phyloP scores from a whole-genome alignment of 1,140 invertebrate genomes.

The Ceratitis capitata region DNA sequence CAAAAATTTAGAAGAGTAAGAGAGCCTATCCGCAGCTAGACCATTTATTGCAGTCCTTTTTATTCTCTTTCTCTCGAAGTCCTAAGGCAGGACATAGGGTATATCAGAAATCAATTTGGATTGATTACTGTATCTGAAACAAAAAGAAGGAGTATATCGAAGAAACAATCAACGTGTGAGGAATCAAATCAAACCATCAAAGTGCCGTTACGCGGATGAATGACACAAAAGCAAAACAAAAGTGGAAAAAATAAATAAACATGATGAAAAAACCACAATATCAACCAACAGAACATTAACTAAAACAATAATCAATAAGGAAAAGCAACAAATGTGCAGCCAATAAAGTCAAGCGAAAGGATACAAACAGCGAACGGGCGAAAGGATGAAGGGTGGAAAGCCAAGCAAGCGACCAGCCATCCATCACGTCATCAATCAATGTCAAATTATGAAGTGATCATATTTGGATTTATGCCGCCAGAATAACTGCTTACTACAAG shows the following conservation, averaged over 20 bases:
- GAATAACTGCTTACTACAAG: slow-evolving; percentile 16
- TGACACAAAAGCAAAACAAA: not conserved
- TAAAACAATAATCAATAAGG: slow-evolving; percentile 20
- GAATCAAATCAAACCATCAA: slow-evolving; percentile 64
- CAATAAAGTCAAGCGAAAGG: not conserved
- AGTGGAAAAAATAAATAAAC: not conserved
- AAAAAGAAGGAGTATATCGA: slow-evolving; percentile 10
- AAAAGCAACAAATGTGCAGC: slow-evolving; percentile 24
- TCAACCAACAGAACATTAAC: slow-evolving; percentile 9
- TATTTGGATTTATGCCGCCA: slow-evolving; percentile 64
- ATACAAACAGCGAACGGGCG: not conserved
- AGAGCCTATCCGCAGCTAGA: too few relatives aligned
- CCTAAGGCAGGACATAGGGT: not conserved
- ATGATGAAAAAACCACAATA: not conserved
- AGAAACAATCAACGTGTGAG: slow-evolving; percentile 60
- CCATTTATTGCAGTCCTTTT: too few relatives aligned
- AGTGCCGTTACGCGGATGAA: slow-evolving; percentile 56
- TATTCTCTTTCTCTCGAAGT: not conserved
- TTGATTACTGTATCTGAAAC: not conserved
- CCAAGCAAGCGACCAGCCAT: slow-evolving; percentile 14
- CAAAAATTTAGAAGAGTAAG: too few relatives aligned
- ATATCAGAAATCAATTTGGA: not conserved
- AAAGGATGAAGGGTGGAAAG: not conserved
- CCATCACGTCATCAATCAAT: slow-evolving; percentile 60
- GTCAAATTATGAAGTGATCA: slow-evolving; percentile 66